Conservation (phyloP, 1,140 invertebrate species). For the Drusus annulatus region DNA sequence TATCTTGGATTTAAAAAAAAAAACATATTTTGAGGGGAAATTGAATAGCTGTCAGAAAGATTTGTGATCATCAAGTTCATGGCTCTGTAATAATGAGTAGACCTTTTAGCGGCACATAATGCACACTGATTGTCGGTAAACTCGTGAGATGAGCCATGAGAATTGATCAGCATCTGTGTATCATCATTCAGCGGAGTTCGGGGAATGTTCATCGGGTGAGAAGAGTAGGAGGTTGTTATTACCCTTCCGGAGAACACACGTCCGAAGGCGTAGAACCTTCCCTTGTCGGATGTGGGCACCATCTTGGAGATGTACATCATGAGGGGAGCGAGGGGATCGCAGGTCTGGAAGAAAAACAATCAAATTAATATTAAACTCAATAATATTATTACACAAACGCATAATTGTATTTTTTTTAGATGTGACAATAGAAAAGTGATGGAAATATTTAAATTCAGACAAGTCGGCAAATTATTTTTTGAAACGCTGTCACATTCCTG, state of each 20-base stretch:
- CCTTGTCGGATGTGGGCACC: slow-evolving; percentile 99
- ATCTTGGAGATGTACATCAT: slow-evolving; percentile 99
- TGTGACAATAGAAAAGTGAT: no score
- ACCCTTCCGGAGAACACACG: slow-evolving; percentile 99
- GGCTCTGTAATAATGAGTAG: slow-evolving; percentile 50
- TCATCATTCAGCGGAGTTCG: slow-evolving; percentile 42
- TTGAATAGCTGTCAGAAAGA: slow-evolving; percentile 13
- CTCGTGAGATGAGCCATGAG: slow-evolving; percentile 43
- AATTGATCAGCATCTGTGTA: slow-evolving; percentile 45
- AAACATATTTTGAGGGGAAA: no score
- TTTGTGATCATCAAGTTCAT: slow-evolving; percentile 36
- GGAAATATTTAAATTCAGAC: no score
- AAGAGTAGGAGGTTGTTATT: neutral
- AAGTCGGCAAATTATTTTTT: no score
- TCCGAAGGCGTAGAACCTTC: slow-evolving; percentile 99
- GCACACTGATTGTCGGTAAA: slow-evolving; percentile 51
- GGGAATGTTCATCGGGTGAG: neutral
- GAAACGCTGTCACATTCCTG: no score
- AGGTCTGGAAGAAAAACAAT: slow-evolving; percentile 77
- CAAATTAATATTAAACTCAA: no score
- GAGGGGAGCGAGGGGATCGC: slow-evolving; percentile 95
- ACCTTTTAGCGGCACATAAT: slow-evolving; percentile 48
- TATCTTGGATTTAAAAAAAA: no score
- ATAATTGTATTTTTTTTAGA: no score
- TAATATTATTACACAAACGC: no score